Evolutionary conservation across 2,797 vertebrate species (phyloP).

Genomic region (Dryobates pubescens): DNA sequence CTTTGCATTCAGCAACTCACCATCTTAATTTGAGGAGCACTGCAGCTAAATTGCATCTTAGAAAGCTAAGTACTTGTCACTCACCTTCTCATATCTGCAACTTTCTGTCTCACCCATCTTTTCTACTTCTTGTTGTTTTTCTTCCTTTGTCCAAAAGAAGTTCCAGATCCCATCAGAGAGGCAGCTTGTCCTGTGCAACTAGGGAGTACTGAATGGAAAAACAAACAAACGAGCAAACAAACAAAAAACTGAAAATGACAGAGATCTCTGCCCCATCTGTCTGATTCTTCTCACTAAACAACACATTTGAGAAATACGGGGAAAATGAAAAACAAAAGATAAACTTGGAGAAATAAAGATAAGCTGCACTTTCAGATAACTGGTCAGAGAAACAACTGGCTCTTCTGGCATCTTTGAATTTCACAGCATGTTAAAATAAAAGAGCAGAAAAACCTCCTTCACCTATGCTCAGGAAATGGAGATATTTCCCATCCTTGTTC

Average conservation of each 20-base stretch:
- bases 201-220: background rate
- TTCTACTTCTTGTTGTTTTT: background rate
- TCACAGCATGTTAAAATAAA: slow-evolving; percentile 49
- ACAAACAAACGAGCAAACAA: background rate
- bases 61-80: background rate
- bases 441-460: background rate
- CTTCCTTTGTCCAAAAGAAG: slow-evolving; percentile 8
- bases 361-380: slow-evolving; percentile 29
- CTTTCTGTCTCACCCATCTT: background rate
- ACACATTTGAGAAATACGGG: slow-evolving; percentile 39
- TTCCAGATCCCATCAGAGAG: background rate
- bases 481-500: slow-evolving; percentile 38
- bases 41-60: background rate
- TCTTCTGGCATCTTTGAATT: slow-evolving; percentile 44
- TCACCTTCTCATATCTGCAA: background rate
- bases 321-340: background rate
- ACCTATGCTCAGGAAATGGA: slow-evolving; percentile 45
- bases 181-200: background rate
- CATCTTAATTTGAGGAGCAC: background rate
- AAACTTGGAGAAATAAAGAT: slow-evolving; percentile 21
- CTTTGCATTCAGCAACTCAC: background rate
- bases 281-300: slow-evolving; percentile 60
- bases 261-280: slow-evolving; percentile 24
- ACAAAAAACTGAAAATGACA: slow-evolving; percentile 47
- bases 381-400: slow-evolving; percentile 16